These are phyloP conservation scores for Cynocephalus volans DNA, from an alignment of 2,113 vertebrate species.

Conservation along the genomic window DNA sequence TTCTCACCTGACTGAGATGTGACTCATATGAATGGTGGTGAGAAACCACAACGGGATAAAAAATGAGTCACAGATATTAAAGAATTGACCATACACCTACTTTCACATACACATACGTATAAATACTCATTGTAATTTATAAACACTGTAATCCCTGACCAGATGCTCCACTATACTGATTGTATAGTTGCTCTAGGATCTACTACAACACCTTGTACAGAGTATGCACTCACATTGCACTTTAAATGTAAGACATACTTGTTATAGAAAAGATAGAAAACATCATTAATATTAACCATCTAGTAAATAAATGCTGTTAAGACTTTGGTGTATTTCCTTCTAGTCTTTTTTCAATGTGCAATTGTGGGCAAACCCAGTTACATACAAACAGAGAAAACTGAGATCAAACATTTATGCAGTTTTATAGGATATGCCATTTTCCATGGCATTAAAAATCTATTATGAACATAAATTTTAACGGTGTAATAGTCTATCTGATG, in stretches of 20 bases:
- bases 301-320: constrained; percentile 10
- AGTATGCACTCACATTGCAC: background rate
- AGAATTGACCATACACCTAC: constrained; percentile 12
- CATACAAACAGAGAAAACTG: background rate
- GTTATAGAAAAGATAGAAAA: constrained; percentile 24
- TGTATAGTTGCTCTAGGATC: background rate
- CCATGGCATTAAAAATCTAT: background rate
- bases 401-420: background rate
- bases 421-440: constrained; percentile 14
- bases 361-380: background rate
- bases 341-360: background rate
- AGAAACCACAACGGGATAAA: constrained; percentile 65
- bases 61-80: constrained; percentile 62
- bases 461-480: constrained; percentile 22
- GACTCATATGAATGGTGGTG: constrained; percentile 57
- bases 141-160: background rate
- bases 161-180: background rate
- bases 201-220: background rate
- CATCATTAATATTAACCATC: background rate
- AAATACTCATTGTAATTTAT: constrained; percentile 44
- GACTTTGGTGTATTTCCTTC: constrained; percentile 28
- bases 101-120: background rate
- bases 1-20: constrained; percentile 54
- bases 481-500: background rate
- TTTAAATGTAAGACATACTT: background rate